Conservation (phyloP, 2,797 vertebrate genomes). For the Cuculus canorus region DNA sequence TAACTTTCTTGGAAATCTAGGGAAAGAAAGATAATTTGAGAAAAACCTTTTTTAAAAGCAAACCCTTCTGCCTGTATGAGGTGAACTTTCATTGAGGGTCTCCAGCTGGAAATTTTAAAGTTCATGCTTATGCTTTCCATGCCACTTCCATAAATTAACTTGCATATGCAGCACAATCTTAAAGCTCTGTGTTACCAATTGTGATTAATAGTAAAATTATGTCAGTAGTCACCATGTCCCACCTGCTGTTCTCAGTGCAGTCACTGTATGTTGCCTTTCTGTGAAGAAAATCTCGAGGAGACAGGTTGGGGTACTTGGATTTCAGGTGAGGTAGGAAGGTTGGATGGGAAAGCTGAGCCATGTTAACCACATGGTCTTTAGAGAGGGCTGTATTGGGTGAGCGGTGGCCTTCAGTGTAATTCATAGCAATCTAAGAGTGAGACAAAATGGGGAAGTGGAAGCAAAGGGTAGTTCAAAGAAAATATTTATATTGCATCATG, state of each 20-base stretch:
- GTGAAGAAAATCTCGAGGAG: neutral
- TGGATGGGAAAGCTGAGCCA: neutral
- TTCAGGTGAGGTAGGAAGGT: neutral
- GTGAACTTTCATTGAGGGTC: neutral
- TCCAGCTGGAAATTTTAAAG: neutral
- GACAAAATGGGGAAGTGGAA: neutral
- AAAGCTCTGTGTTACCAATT: neutral
- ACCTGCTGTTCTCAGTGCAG: neutral
- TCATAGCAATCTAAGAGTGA: neutral
- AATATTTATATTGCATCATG: neutral
- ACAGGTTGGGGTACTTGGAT: neutral
- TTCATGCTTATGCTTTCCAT: neutral
- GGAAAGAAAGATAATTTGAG: neutral
- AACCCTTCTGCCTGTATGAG: neutral
- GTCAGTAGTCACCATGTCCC: neutral
- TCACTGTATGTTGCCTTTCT: neutral
- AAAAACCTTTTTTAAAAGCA: neutral
- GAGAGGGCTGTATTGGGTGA: fast-evolving
- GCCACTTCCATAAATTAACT: neutral
- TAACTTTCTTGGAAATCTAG: neutral
- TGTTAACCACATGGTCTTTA: fast-evolving
- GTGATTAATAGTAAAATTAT: neutral
- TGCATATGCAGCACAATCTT: neutral
- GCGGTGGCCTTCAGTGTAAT: neutral
- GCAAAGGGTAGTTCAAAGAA: neutral